Evolutionary conservation across 2,113 vertebrate genomes (phyloP).

Genomic region (Apodemus sylvaticus): DNA sequence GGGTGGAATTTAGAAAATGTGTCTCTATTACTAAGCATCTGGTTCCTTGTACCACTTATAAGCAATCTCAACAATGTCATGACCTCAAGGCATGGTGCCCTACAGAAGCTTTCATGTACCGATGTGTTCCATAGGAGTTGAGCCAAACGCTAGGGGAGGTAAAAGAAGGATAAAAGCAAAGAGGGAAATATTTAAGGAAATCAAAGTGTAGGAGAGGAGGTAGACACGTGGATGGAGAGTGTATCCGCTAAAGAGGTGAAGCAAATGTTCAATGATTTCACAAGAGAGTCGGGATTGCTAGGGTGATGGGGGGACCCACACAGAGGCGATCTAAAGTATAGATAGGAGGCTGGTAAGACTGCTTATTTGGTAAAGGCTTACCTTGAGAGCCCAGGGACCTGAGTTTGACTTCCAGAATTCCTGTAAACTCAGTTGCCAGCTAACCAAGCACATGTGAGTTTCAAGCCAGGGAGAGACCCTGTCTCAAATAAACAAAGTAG

Average conservation of each 20-base stretch:
- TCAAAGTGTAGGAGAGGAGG: background rate
- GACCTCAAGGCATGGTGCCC: background rate
- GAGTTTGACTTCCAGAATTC: background rate
- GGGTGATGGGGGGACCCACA: background rate
- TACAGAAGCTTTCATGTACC: background rate
- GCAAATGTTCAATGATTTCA: background rate
- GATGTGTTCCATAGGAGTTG: background rate
- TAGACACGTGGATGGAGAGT: background rate
- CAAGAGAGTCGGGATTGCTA: background rate
- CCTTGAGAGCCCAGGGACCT: background rate
- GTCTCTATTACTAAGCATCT: background rate
- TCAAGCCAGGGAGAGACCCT: background rate
- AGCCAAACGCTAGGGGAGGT: background rate
- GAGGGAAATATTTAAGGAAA: background rate
- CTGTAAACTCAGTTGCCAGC: background rate
- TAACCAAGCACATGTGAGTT: background rate
- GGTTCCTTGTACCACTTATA: background rate
- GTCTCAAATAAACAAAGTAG: background rate
- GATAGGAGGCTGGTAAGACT: background rate
- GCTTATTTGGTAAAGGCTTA: too few species aligned
- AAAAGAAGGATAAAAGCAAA: background rate
- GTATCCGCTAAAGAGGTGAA: background rate
- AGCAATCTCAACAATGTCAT: background rate
- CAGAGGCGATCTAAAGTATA: background rate
- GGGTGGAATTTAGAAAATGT: constrained; percentile 20